A percentile compares a stretch with the other conserved stretches of the same genome.
These are phyloP conservation scores for Grantiella picta DNA, from an alignment of 2,113 vertebrate species.

Conservation along the genomic window DNA sequence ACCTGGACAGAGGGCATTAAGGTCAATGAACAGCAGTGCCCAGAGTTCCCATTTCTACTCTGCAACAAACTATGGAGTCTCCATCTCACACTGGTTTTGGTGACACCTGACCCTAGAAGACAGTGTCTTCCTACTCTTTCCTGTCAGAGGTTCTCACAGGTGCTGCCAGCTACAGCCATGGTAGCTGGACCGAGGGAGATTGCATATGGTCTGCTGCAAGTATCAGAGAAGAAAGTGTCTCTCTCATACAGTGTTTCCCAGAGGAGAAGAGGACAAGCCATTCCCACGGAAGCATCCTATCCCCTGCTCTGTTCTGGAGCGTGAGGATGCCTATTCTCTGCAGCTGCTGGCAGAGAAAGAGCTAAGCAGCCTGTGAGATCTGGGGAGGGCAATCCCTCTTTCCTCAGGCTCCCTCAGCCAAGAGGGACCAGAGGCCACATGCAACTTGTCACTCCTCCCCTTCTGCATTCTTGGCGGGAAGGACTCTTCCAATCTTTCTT, in stretches of 20 bases:
- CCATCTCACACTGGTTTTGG: not conserved
- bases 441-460: not conserved
- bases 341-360: not conserved
- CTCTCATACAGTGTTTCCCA: not conserved
- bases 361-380: not conserved
- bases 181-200: not conserved
- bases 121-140: not conserved
- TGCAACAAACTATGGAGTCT: not conserved
- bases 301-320: not conserved
- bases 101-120: not conserved
- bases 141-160: not conserved
- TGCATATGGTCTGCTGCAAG: rapidly evolving
- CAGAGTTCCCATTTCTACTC: not conserved
- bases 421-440: not conserved
- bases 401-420: not conserved
- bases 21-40: not conserved
- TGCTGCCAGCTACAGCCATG: not conserved
- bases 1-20: not conserved
- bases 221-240: not conserved
- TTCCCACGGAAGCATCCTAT: not conserved
- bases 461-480: not conserved
- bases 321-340: not conserved
- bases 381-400: not conserved
- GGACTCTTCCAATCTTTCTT: not conserved
- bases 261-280: not conserved